Conservation (phyloP, 2,113 vertebrate genomes). For the Poicephalus gulielmi region DNA sequence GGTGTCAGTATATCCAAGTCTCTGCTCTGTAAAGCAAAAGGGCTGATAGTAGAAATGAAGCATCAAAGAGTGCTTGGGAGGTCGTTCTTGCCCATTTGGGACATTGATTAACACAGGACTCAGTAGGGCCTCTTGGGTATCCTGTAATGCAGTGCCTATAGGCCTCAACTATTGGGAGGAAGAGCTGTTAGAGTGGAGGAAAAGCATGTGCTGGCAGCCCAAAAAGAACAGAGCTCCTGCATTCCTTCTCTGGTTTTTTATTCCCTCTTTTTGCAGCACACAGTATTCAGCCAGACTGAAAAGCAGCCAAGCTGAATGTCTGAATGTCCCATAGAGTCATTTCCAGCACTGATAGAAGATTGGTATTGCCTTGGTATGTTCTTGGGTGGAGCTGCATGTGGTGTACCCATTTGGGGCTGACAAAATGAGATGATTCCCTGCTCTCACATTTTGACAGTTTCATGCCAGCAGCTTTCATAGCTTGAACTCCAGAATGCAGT, state of each 20-base stretch:
- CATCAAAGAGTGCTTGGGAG: neutral
- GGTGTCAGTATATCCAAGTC: neutral
- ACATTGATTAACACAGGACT: neutral
- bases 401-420: neutral
- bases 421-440: neutral
- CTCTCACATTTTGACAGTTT: neutral
- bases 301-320: neutral
- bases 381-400: neutral
- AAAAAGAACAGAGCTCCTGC: neutral
- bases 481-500: neutral
- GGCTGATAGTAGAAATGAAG: neutral
- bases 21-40: neutral
- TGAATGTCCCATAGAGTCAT: neutral
- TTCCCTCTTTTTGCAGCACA: neutral
- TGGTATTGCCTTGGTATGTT: neutral
- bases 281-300: neutral
- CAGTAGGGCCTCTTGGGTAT: neutral
- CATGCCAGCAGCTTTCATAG: neutral
- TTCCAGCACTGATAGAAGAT: neutral
- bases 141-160: neutral
- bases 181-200: neutral
- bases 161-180: neutral
- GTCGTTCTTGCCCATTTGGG: neutral
- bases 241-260: neutral
- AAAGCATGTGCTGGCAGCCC: neutral